phyloP scores from a whole-genome alignment of 2,888 invertebrate genomes.

The Lymantria dispar region DNA sequence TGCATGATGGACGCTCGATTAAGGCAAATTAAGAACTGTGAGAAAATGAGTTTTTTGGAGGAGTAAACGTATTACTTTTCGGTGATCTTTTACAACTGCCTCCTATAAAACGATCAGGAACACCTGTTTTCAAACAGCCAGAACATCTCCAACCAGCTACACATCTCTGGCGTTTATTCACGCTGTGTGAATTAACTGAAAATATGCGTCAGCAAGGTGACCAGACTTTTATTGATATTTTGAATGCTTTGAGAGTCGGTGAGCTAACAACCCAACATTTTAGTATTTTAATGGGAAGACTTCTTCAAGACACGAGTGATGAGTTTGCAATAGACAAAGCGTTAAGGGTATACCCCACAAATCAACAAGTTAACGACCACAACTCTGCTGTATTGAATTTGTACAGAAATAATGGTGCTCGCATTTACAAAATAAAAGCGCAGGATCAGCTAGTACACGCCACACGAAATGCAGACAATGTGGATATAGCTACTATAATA shows the following conservation, averaged over 20 bases:
- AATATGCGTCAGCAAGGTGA: constrained; percentile 9
- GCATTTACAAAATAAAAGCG: too few relatives aligned
- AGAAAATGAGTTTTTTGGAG: constrained; percentile 21
- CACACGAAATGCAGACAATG: too few relatives aligned
- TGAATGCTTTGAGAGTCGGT: constrained; percentile 24
- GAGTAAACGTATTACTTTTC: constrained; percentile 20
- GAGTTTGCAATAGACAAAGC: constrained; percentile 7
- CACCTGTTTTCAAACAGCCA: constrained; percentile 18
- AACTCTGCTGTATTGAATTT: too few relatives aligned
- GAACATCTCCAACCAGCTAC: constrained; percentile 9
- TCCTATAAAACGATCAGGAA: constrained; percentile 9
- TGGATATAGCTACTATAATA: too few relatives aligned
- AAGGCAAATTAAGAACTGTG: constrained; percentile 14
- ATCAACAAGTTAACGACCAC: too few relatives aligned
- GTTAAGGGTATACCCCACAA: too few relatives aligned
- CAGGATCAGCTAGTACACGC: too few relatives aligned
- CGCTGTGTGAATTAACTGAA: constrained; percentile 13
- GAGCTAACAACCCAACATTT: constrained; percentile 15
- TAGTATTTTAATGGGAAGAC: constrained; percentile 6
- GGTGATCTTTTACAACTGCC: constrained; percentile 24
- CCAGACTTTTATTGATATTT: constrained; percentile 16
- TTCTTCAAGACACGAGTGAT: neutral
- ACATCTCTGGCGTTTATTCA: constrained; percentile 16
- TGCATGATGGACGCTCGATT: constrained; percentile 32
- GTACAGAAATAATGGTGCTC: too few relatives aligned